A percentile compares a stretch with the other conserved stretches of the same genome.
Conservation (phyloP, 53 echinoderm and acorn worm species). For the Luidia sarsii region DNA sequence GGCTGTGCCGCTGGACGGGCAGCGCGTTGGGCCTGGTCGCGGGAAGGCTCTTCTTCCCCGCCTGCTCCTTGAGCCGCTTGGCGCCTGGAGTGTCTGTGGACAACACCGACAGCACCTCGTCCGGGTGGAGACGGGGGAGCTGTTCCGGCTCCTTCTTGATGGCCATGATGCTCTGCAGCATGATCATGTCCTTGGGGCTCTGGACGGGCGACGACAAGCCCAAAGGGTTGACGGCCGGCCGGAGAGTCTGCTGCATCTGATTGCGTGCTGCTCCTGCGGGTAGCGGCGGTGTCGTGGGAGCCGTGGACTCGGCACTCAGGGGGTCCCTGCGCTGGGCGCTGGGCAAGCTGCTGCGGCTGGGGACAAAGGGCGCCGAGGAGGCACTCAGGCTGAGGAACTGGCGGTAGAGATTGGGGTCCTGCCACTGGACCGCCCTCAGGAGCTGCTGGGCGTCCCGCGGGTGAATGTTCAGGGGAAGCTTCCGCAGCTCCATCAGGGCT, state of each 20-base stretch:
- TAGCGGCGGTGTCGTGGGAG: background rate
- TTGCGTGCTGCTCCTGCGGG: background rate
- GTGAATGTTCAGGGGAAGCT: constrained; percentile 22
- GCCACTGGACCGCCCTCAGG: constrained; percentile 15
- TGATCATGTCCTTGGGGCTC: constrained; percentile 12
- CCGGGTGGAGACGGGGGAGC: constrained; percentile 4
- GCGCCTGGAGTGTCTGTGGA: background rate
- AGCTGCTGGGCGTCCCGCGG: constrained; percentile 22
- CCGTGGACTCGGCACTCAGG: constrained; percentile 4
- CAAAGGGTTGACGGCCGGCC: constrained; percentile 5
- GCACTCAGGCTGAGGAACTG: constrained; percentile 27
- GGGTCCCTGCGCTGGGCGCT: background rate
- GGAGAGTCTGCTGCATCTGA: constrained; percentile 15
- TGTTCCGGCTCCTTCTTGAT: constrained; percentile 15
- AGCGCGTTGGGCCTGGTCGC: background rate
- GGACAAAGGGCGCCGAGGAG: constrained; percentile 33
- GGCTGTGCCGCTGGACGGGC: background rate
- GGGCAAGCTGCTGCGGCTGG: constrained; percentile 45
- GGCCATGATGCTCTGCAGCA: constrained; percentile 5
- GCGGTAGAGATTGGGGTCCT: constrained; percentile 12
- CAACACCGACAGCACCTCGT: constrained; percentile 10
- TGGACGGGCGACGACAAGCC: constrained; percentile 6
- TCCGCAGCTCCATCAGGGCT: constrained; percentile 34
- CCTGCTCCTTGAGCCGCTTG: background rate
- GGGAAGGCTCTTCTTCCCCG: background rate